Evolutionary conservation across 2,888 invertebrate species (phyloP), one percentile per base, ranked within the genome.

Genomic region (Tenthredo scrophulariae): DNA sequence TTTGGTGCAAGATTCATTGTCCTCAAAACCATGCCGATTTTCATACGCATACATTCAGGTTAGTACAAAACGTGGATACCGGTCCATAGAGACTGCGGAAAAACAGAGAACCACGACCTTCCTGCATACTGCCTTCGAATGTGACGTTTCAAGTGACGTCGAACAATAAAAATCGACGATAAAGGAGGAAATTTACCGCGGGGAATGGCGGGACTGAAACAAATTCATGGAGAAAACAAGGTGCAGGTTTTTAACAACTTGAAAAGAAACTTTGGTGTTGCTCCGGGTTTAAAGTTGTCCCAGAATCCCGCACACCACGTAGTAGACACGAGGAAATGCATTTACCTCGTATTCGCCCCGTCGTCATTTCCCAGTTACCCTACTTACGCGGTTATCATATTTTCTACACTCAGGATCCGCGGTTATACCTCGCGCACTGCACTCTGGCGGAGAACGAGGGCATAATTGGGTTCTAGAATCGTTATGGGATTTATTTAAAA

Each of bases 331-430:
- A 33, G 22, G 37, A 40, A 46, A 54, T 77, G 50, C 77, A 33
- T 77, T 50, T 67, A 33, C 33, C 67, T 33, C 29, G 50, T 50
- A 33, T 40, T 77, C 15, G 50, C 54, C 43, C 43, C 29, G 54
- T 54, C 77, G 40, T 77, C 46, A 6, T 29, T n/a, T 10, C 33
- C 77, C 46, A 18, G 77, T 77, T 54, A 77, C 77, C 77, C 77
- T 77, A 77, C 50, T 77, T 29, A 77, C 77, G 26, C 29, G 46
- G 54, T 54, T 54, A 77, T 77, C 77, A 54, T 50, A 77, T 77
- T 77, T 54, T 54, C 77, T 77, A 6, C 50, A 54, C 77, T 77
- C 50, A 74, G 40, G n/a, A 58, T 40, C 40, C 40, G 40, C 72
- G 72, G 75, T 15, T 50, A 26, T 50, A 18, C 6, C 18, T 74